Conservation (phyloP, 2,888 invertebrate species). For the Loripinus fragilis region DNA sequence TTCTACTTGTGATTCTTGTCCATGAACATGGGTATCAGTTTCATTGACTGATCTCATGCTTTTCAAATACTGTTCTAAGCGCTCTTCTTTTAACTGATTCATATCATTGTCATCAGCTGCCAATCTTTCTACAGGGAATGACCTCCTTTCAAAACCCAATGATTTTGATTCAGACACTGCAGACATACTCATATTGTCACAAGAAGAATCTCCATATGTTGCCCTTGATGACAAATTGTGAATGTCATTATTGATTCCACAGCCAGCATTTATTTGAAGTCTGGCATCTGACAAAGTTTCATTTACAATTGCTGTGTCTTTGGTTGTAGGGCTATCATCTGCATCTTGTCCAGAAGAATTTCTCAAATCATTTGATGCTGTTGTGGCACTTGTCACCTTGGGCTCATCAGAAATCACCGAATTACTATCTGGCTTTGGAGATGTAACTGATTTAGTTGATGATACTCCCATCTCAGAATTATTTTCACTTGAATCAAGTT, state of each 20-base stretch:
- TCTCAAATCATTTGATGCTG: not conserved
- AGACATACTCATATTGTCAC: slow-evolving; percentile 13
- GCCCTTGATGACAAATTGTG: not conserved
- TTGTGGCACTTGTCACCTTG: not conserved
- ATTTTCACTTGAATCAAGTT: not conserved
- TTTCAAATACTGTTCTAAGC: not conserved
- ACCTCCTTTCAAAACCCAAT: not conserved
- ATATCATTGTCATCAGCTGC: slow-evolving; percentile 3
- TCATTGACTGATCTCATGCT: not conserved
- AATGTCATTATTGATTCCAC: not conserved
- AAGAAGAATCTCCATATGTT: slow-evolving; percentile 6
- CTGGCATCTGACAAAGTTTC: not conserved
- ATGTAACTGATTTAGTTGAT: not conserved
- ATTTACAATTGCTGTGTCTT: not conserved
- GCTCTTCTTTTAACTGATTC: slow-evolving; percentile 2
- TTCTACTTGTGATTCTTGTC: not conserved
- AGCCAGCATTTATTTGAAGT: not conserved
- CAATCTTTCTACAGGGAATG: not conserved
- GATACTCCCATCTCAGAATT: not conserved
- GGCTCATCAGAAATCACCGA: not conserved
- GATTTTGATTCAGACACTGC: slow-evolving; percentile 9
- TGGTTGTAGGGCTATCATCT: not conserved
- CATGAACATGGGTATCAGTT: not conserved
- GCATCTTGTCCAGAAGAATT: not conserved
- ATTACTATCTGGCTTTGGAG: not conserved